phyloP scores from a whole-genome alignment of 2,797 vertebrate species.

The Glyptemys insculpta region DNA sequence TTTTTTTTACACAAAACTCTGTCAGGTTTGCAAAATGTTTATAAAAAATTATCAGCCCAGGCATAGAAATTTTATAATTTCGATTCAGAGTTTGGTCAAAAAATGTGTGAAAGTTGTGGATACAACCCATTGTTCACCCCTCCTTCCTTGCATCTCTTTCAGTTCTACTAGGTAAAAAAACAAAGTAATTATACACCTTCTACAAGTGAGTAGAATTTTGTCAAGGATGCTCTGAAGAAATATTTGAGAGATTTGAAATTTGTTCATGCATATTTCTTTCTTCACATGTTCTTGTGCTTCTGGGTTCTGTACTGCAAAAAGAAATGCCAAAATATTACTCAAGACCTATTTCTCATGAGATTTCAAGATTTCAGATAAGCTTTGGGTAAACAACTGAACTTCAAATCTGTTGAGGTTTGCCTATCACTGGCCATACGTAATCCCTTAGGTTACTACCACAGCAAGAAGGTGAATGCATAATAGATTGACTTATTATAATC shows the following conservation, averaged over 20 bases:
- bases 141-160: not conserved
- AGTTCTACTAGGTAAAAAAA: not conserved
- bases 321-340: not conserved
- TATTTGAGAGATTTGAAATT: not conserved
- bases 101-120: not conserved
- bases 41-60: constrained; percentile 2
- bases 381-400: not conserved
- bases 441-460: not conserved
- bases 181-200: not conserved
- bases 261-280: not conserved
- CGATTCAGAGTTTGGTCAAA: not conserved
- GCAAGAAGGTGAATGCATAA: not conserved
- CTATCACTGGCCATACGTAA: not conserved
- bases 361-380: not conserved
- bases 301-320: not conserved
- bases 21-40: constrained; percentile 3
- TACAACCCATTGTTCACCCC: not conserved
- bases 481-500: not conserved
- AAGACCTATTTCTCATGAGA: accelerated
- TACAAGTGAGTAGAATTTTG: not conserved
- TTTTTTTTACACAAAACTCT: not conserved
- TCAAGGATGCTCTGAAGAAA: not conserved
- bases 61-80: not conserved
- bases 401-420: not conserved
- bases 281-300: not conserved